These are phyloP conservation scores for Picus viridis DNA, from an alignment of 2,797 vertebrate species.

Conservation along the genomic window DNA sequence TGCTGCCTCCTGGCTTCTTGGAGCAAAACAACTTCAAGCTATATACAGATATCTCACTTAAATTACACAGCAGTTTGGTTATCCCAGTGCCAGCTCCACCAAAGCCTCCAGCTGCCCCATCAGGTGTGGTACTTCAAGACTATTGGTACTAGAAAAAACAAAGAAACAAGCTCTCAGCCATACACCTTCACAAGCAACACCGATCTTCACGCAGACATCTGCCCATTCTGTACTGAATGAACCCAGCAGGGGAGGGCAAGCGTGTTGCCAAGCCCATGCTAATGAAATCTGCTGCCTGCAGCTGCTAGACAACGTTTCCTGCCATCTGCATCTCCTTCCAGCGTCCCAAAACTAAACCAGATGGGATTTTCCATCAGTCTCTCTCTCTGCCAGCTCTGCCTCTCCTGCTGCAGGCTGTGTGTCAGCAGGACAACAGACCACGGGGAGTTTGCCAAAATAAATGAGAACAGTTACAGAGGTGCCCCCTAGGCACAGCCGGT, in stretches of 20 bases:
- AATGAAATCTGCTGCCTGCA: slow-evolving; percentile 5
- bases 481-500: not conserved
- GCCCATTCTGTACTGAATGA: not conserved
- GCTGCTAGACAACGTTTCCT: slow-evolving; percentile 20
- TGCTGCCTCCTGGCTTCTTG: slow-evolving; percentile 44
- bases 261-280: not conserved
- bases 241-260: not conserved
- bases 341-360: slow-evolving; percentile 62
- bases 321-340: slow-evolving; percentile 61
- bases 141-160: slow-evolving; percentile 86
- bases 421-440: not conserved
- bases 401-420: not conserved
- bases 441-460: not conserved
- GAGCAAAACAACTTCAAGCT: slow-evolving; percentile 72
- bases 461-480: not conserved
- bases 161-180: slow-evolving; percentile 4
- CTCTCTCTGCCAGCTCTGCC: slow-evolving; percentile 3
- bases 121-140: slow-evolving; percentile 88
- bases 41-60: slow-evolving; percentile 78
- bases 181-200: not conserved
- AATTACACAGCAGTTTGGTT: slow-evolving; percentile 76
- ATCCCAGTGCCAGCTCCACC: slow-evolving; percentile 67
- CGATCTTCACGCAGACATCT: not conserved
- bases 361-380: slow-evolving; percentile 59
- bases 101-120: slow-evolving; percentile 61